Base-by-base conservation (phyloP, 2,888 invertebrate species). In the Lithosia quadra region DNA sequence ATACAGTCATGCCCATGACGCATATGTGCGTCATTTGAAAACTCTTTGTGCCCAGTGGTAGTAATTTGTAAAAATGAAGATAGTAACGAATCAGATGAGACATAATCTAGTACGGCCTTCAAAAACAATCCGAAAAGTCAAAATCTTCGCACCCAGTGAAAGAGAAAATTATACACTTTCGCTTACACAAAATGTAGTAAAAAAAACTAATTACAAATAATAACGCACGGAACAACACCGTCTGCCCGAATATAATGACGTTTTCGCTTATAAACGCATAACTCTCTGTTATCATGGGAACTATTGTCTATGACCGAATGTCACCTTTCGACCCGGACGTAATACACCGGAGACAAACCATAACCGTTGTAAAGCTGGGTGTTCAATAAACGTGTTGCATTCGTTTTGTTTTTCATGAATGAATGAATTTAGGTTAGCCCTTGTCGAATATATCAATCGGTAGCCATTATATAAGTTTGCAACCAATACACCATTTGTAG, bases 251-350 rank as follows among this genome's bases (percentile, higher is more conserved):
- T 3, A 18, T 63, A 63, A 63, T 63, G 68, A 63, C 62, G 55
- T 39, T 65, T 60, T 24, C 67, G 63, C 49, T 58, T 67, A 58
- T 60, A 60, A 28, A 61, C 43, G 24, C 64, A 55, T 68, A 64
- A 68, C 58, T 53, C 33, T 63, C 34, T 9, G 59, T 55, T 68
- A 68, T 36, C 59, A 63, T 68, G 68, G 55, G 64, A 68, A 68
- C 64, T 55, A 65, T 68, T 68, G 69, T 66, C 65, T 73, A 63
- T 72, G 67, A 15, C 60, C 69, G 33, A 71, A 67, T 76, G 80
- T 78, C 80, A 80, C 79, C 79, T 80, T 74, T 77, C 49, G 64
- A 80, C 80, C 80, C 80, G 77, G 75, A 80, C 64, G 57, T 11
- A 69, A 64, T 74, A 64, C 33, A 15, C 65, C 63, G 61, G 67